Evolutionary conservation across 2,888 invertebrate species (phyloP).

Genomic region (Andrena marginata): DNA sequence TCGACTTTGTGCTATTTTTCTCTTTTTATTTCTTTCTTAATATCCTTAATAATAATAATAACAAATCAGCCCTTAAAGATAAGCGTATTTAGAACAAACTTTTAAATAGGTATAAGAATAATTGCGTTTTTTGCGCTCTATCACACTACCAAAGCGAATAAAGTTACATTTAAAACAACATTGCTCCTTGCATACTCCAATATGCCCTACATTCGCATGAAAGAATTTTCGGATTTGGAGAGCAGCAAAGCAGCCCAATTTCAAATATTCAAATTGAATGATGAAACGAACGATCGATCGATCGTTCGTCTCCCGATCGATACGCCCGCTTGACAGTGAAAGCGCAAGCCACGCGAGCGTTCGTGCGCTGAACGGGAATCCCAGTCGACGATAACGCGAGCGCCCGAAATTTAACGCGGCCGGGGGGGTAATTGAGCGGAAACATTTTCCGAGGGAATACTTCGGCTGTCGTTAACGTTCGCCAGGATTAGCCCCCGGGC

Average conservation of each 20-base stretch:
- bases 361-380: neutral
- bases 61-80: no score
- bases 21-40: no score
- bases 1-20: no score
- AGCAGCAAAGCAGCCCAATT: neutral
- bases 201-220: no score
- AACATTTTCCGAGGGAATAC: conserved; percentile 52
- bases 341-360: neutral
- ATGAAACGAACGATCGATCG: conserved; percentile 9
- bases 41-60: no score
- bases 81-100: no score
- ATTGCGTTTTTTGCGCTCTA: no score
- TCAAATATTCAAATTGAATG: neutral
- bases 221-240: no score
- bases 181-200: no score
- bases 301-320: conserved; percentile 8
- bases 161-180: no score
- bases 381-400: conserved; percentile 1
- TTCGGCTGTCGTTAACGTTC: conserved; percentile 52
- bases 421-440: conserved; percentile 45
- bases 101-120: no score
- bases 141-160: no score
- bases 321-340: conserved; percentile 8
- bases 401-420: conserved; percentile 28
- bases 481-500: conserved; percentile 57